Conservation (phyloP, 1,140 invertebrate genomes). For the Scaptomyza montana region DNA sequence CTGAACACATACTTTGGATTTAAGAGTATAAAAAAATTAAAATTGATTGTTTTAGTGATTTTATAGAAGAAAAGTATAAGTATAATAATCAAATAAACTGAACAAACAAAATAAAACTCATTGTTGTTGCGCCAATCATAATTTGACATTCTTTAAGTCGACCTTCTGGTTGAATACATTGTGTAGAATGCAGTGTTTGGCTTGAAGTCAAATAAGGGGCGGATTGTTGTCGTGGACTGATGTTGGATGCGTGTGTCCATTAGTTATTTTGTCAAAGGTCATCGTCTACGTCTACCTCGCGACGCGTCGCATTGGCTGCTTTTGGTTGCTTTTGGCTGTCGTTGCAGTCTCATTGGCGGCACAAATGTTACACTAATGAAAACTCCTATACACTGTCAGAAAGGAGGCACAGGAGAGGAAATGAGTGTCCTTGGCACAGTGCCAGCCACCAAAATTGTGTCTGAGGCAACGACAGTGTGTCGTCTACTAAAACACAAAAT, state of each 20-base stretch:
- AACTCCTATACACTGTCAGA: conserved; percentile 75
- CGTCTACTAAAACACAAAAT: conserved; percentile 35
- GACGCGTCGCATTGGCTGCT: conserved; percentile 20
- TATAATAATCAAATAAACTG: too few species aligned
- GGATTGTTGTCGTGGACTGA: conserved; percentile 2
- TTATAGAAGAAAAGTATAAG: too few species aligned
- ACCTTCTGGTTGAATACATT: background rate
- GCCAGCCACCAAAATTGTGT: conserved; percentile 74
- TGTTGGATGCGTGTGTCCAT: conserved; percentile 41
- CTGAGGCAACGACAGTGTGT: conserved; percentile 33
- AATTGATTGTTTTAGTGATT: too few species aligned
- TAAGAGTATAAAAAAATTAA: too few species aligned
- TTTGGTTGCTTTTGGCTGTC: conserved; percentile 17
- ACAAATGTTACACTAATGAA: conserved; percentile 79
- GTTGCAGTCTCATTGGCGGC: conserved; percentile 72
- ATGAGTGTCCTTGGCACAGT: conserved; percentile 66
- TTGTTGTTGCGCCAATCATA: too few species aligned
- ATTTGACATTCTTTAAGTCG: background rate
- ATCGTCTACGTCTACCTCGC: conserved; percentile 15
- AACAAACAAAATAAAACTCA: too few species aligned
- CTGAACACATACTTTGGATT: too few species aligned
- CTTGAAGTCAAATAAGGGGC: background rate
- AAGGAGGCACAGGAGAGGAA: conserved; percentile 29
- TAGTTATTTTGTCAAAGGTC: conserved; percentile 57
- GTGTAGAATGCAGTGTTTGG: background rate